Base-by-base conservation (phyloP, 2,888 invertebrate species). In the Amphipyra berbera region DNA sequence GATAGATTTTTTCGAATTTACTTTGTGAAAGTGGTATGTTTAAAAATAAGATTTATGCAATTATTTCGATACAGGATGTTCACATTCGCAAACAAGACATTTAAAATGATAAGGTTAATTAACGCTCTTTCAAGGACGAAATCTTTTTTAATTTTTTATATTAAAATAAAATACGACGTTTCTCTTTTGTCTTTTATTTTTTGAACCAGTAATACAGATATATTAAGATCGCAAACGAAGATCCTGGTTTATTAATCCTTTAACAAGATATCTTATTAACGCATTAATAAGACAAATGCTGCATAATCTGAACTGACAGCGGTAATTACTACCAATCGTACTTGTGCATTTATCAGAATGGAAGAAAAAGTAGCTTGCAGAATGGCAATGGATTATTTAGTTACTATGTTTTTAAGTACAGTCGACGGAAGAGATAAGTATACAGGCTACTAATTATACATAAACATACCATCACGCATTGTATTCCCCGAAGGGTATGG, bases 231-330 rank as follows among this genome's bases (percentile, higher is more conserved):
- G 44, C 59, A 44, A 9, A 41, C 41, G 14, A 15, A 65, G 66
- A 72, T 72, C 30, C n/a, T 41, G 41, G 42, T 13, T 49, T 46
- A 74, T 59, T 47, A 61, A 68, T 53, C 33, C 41, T 48, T 56
- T 53, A 66, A 59, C 75, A 61, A 66, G 71, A 70, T 75, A 53
- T 65, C 76, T 75, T 70, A 73, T 73, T 61, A 73, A 61, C 70
- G 58, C 58, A 65, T 73, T 73, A 61, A 73, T 55, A 62, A 71
- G 74, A 71, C 27, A 45, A 59, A 73, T 70, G 61, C 46, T 44
- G 61, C 55, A 41, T 55, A 58, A 69, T 66, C 10, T 35, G 47
- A 62, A 52, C 56, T 45, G 71, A 73, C 71, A 53, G 58, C 10
- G 13, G 59, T 75, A 62, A 75, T 75, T 75, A 75, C 75, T 75